Base-by-base conservation (phyloP, 23 tunicate species). In the Styela clava region DNA sequence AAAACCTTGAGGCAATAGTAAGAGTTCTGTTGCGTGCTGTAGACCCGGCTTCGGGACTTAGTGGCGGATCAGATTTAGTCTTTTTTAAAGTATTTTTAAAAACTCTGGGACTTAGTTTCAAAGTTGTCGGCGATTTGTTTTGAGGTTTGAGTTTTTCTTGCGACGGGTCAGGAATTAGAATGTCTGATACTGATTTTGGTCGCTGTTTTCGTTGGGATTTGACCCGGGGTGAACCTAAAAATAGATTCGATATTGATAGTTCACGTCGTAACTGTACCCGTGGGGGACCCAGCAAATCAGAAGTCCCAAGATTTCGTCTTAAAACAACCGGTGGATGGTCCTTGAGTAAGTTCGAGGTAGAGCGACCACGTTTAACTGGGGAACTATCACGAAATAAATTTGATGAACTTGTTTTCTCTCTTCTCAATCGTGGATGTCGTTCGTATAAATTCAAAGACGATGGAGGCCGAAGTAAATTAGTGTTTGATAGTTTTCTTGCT, bases 141-240 rank as follows among this genome's bases (percentile, higher is more conserved):
- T 67, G 19, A 12, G 31, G 31, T 16, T 44, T 76, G 64, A 21
- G 81, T 1, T 52, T 76, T 26, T 1, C 64, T 51, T 22, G 77
- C 29, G 23, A 16, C 16, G 16, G 35, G 12, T 71, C 77, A 21
- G 23, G 37, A 2, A 28, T 21, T 31, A 71, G 5, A 22, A 29
- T 29, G 34, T 71, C 77, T 5, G 77, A 71, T 71, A 71, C 77
- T 7, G 77, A 71, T 71, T 71, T 71, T 21, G 77, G 77, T 5
- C 77, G 5, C 35, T 27, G 77, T 16, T 71, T 71, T 71, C 56
- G 56, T 12, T 44, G 56, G 7, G 56, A 12, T 12, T 12, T 7
- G 9, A 44, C 56, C 12, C 56, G 56, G 12, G 56, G 56, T 5
- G 56, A 5, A 44, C 56, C 12, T 44, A 44, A 12, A 44, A 44